phyloP scores from a whole-genome alignment of 2,888 invertebrate species.

The Dynastes maya region DNA sequence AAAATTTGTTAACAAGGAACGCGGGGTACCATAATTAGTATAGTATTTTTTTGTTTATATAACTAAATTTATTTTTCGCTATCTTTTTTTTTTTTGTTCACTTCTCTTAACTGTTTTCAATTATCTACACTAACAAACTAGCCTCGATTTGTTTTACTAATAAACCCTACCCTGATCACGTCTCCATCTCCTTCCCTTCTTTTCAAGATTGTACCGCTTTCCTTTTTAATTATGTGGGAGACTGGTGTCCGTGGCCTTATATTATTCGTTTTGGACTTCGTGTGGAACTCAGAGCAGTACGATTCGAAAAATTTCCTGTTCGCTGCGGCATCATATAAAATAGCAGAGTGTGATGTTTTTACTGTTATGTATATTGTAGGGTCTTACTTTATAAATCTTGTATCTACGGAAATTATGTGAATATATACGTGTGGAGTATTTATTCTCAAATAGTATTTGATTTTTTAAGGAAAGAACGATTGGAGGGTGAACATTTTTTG shows the following conservation, averaged over 20 bases:
- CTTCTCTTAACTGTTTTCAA: slow-evolving; percentile 37
- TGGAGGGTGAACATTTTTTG: no score
- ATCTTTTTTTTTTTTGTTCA: slow-evolving; percentile 34
- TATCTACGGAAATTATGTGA: slow-evolving; percentile 20
- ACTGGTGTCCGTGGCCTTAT: slow-evolving; percentile 61
- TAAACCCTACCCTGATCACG: slow-evolving; percentile 46
- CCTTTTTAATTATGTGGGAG: slow-evolving; percentile 57
- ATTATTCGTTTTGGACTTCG: slow-evolving; percentile 63
- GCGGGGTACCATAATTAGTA: no score
- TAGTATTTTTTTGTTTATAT: slow-evolving; percentile 16
- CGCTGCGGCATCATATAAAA: no score
- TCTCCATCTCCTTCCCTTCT: slow-evolving; percentile 49
- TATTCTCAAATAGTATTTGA: no score
- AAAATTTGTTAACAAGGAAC: no score
- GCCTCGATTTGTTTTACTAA: slow-evolving; percentile 52
- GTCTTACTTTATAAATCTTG: slow-evolving; percentile 5
- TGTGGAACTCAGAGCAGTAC: slow-evolving; percentile 70
- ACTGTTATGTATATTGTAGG: slow-evolving; percentile 7
- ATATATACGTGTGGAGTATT: no score
- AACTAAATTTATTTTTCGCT: slow-evolving; percentile 13
- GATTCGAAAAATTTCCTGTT: slow-evolving; percentile 53
- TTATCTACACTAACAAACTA: slow-evolving; percentile 47
- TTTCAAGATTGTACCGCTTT: slow-evolving; percentile 62
- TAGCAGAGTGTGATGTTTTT: slow-evolving; percentile 6
- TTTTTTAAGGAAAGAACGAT: no score